Conservation (phyloP, 2,797 vertebrate species). For the Zalophus californianus region DNA sequence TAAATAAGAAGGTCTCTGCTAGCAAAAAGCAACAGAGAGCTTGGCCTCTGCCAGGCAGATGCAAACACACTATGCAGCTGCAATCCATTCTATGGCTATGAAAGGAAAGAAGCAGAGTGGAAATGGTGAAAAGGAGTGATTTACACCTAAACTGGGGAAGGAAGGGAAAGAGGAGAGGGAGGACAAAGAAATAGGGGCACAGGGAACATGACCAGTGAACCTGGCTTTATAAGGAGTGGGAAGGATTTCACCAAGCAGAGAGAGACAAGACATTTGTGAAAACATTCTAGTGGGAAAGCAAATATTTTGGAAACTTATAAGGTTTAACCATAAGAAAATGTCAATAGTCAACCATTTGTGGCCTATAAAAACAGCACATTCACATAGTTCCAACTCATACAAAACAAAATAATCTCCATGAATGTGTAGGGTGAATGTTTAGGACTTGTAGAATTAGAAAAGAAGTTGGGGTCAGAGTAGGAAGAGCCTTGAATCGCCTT, state of each 20-base stretch:
- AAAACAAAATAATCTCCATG: not conserved
- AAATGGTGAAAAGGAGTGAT: not conserved
- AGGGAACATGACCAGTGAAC: not conserved
- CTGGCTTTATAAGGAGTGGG: not conserved
- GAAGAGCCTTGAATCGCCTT: slow-evolving; percentile 5
- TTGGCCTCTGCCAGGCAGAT: not conserved
- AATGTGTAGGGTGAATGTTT: not conserved
- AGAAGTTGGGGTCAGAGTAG: not conserved
- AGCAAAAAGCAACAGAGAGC: not conserved
- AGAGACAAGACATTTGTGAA: not conserved
- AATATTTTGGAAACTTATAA: not conserved
- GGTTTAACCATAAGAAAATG: not conserved
- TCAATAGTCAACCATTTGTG: not conserved
- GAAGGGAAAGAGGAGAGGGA: not conserved
- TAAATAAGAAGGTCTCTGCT: not conserved
- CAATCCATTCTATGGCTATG: not conserved
- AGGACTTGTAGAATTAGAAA: not conserved
- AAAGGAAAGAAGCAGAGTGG: not conserved
- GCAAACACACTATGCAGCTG: not conserved
- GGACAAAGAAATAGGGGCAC: not conserved
- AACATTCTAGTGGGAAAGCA: not conserved
- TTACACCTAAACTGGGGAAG: not conserved
- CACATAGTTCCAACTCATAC: not conserved
- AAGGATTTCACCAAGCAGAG: not conserved
- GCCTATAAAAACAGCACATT: not conserved